These are phyloP conservation scores for Phaetusa simplex DNA, from an alignment of 2,113 vertebrate species.

Conservation along the genomic window DNA sequence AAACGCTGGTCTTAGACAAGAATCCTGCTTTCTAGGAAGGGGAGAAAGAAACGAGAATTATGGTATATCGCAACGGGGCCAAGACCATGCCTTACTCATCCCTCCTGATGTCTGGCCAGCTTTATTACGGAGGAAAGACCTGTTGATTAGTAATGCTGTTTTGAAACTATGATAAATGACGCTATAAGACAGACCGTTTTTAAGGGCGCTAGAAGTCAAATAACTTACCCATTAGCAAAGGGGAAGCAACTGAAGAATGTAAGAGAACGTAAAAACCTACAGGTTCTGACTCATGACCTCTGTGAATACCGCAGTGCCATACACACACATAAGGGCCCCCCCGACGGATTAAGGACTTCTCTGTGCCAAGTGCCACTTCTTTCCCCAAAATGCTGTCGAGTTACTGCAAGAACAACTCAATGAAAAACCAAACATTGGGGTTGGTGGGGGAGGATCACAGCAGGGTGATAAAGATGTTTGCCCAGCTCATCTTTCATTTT, in stretches of 20 bases:
- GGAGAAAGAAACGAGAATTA: not conserved
- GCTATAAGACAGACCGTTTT: not conserved
- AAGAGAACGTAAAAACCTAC: not conserved
- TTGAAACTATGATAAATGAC: not conserved
- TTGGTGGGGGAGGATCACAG: not conserved
- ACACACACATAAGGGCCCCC: too few relatives aligned
- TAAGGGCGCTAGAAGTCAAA: not conserved
- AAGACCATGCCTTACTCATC: not conserved
- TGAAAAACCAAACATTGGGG: not conserved
- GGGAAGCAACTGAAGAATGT: not conserved
- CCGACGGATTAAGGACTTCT: not conserved
- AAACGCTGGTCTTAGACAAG: not conserved
- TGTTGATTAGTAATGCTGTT: not conserved
- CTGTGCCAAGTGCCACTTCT: not conserved
- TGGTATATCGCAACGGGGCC: fast-evolving
- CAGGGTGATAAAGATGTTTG: not conserved
- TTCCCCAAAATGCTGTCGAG: not conserved
- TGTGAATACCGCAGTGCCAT: fast-evolving
- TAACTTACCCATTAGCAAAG: not conserved
- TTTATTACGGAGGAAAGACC: not conserved
- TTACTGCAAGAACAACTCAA: not conserved
- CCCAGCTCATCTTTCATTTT: not conserved
- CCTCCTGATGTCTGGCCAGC: not conserved
- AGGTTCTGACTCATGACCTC: not conserved
- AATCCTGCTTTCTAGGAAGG: not conserved